Conservation (phyloP, 1,140 invertebrate species). For the Drosophila grimshawi region DNA sequence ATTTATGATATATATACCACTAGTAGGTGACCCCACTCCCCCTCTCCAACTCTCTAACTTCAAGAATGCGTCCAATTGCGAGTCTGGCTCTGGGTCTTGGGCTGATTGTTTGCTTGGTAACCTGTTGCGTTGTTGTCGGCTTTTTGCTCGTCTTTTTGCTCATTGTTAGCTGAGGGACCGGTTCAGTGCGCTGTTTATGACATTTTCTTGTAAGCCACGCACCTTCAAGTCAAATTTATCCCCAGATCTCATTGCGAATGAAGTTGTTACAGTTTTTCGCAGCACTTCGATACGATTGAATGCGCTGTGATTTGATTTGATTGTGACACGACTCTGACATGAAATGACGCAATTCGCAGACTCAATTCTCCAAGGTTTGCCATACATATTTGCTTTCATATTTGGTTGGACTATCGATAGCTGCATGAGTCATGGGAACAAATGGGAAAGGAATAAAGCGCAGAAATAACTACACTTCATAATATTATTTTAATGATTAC, state of each 20-base stretch:
- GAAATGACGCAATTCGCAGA: constrained; percentile 72
- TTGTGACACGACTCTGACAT: constrained; percentile 77
- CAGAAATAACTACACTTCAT: constrained; percentile 6
- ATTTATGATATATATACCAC: constrained; percentile 75
- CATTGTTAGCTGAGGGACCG: constrained; percentile 41
- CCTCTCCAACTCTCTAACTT: not conserved
- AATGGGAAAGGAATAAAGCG: constrained; percentile 7
- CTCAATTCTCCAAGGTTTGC: constrained; percentile 45
- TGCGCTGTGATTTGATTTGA: constrained; percentile 56
- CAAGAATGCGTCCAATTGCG: not conserved
- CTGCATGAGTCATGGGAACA: constrained; percentile 31
- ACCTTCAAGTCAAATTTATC: constrained; percentile 81
- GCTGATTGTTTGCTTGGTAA: constrained; percentile 49
- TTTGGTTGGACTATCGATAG: constrained; percentile 18
- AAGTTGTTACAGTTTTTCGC: constrained; percentile 77
- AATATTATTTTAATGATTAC: not conserved
- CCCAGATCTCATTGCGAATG: constrained; percentile 68
- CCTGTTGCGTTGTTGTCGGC: constrained; percentile 75
- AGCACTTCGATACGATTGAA: constrained; percentile 36
- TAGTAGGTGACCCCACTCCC: constrained; percentile 19
- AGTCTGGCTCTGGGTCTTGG: constrained; percentile 24
- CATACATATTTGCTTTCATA: constrained; percentile 42
- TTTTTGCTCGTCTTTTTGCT: constrained; percentile 62
- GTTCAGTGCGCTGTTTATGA: constrained; percentile 59
- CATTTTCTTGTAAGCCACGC: constrained; percentile 80